These are phyloP conservation scores for Zootoca vivipara DNA, from an alignment of 2,113 vertebrate genomes.

Conservation along the genomic window DNA sequence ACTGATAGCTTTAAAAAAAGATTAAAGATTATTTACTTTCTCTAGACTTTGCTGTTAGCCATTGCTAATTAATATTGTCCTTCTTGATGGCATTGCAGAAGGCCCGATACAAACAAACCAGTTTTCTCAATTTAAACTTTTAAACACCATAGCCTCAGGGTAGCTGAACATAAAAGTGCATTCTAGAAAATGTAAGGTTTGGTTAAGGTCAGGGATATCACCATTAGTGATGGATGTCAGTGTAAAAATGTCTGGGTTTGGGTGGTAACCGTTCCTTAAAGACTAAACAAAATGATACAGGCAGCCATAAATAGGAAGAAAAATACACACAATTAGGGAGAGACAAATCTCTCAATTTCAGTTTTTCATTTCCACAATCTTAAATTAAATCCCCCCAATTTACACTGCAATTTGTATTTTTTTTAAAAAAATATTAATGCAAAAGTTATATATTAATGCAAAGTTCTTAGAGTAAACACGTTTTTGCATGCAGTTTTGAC, in stretches of 20 bases:
- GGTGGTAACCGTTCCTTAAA: constrained; percentile 58
- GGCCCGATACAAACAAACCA: constrained; percentile 74
- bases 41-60: constrained; percentile 64
- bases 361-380: no score
- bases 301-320: constrained; percentile 53
- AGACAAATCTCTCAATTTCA: no score
- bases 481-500: no score
- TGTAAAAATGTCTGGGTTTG: constrained; percentile 63
- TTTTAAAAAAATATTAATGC: no score
- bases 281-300: constrained; percentile 68
- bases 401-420: no score
- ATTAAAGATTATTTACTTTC: constrained; percentile 50
- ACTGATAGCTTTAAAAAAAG: constrained; percentile 45
- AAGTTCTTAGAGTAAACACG: no score
- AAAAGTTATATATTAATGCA: no score
- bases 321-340: constrained; percentile 23
- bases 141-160: constrained; percentile 73
- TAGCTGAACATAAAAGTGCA: constrained; percentile 74
- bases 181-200: constrained; percentile 76
- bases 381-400: no score
- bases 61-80: constrained; percentile 69
- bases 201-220: constrained; percentile 65
- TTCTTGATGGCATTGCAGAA: constrained; percentile 70
- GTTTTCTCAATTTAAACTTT: constrained; percentile 77
- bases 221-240: constrained; percentile 61